phyloP scores from a whole-genome alignment of 2,888 invertebrate genomes.

The Agrotis clavis region DNA sequence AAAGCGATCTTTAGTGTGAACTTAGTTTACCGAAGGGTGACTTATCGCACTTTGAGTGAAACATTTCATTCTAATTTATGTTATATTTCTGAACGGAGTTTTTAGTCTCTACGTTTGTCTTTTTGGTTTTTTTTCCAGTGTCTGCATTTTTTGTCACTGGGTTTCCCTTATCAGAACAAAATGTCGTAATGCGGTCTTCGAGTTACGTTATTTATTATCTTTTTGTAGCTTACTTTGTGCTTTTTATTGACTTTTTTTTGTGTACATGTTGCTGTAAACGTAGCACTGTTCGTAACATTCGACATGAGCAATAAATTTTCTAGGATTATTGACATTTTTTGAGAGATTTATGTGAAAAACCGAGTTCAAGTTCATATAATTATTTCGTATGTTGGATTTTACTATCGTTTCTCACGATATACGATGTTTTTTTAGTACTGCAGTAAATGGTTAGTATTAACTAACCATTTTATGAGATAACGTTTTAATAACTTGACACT shows the following conservation, averaged over 20 bases:
- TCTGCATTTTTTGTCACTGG: constrained; percentile 70
- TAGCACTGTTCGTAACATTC: constrained; percentile 61
- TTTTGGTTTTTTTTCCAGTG: constrained; percentile 61
- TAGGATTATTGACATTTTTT: constrained; percentile 68
- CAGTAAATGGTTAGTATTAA: constrained; percentile 2
- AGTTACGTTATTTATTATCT: constrained; percentile 69
- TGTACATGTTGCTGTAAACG: constrained; percentile 43
- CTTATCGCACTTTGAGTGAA: constrained; percentile 83
- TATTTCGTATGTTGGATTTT: constrained; percentile 30
- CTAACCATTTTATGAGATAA: not conserved
- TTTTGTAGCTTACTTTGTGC: constrained; percentile 63
- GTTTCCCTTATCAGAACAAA: constrained; percentile 72
- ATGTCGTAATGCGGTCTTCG: constrained; percentile 67
- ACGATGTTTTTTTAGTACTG: constrained; percentile 4
- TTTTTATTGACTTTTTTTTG: constrained; percentile 52
- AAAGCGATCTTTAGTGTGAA: constrained; percentile 81
- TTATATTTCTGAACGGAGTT: constrained; percentile 58
- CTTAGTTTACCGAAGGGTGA: constrained; percentile 71
- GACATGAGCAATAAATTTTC: constrained; percentile 68
- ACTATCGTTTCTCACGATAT: constrained; percentile 23
- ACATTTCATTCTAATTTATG: constrained; percentile 88
- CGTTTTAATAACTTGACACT: constrained; percentile 18
- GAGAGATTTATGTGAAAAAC: constrained; percentile 57
- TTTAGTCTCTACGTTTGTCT: constrained; percentile 66
- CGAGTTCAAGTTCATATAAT: constrained; percentile 52